phyloP scores from a whole-genome alignment of 2,113 vertebrate species.

The Periophthalmus modestus region DNA sequence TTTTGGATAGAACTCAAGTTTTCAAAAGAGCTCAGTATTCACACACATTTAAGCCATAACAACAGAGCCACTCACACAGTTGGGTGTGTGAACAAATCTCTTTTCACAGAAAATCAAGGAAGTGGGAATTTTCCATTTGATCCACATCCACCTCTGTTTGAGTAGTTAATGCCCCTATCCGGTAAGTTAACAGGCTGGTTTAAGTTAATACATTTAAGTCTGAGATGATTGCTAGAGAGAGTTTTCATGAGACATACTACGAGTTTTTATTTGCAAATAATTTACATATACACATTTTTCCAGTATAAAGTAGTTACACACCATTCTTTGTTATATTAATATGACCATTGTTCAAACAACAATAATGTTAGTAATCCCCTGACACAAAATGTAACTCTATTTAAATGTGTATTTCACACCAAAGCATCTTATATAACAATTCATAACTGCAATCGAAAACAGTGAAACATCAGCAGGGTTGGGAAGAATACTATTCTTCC shows the following conservation, averaged over 20 bases:
- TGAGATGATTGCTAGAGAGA: background rate
- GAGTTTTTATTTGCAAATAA: background rate
- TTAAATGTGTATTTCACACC: background rate
- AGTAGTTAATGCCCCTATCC: background rate
- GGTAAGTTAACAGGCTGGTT: background rate
- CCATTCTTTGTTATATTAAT: no score
- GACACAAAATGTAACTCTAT: background rate
- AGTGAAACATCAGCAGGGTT: no score
- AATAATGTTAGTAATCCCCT: background rate
- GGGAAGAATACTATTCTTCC: no score
- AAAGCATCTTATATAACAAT: background rate
- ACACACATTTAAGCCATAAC: constrained; percentile 37
- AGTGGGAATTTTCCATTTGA: constrained; percentile 32
- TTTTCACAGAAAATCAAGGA: constrained; percentile 22
- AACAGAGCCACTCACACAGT: constrained; percentile 19
- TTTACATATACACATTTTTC: no score
- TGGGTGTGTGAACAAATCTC: constrained; percentile 26
- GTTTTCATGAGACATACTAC: background rate
- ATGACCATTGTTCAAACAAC: background rate
- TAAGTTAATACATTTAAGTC: background rate
- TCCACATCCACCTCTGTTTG: background rate
- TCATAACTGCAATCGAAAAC: background rate
- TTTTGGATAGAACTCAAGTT: constrained; percentile 45
- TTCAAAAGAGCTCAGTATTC: constrained; percentile 49
- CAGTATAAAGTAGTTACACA: no score